A percentile compares a stretch with the other conserved stretches of the same genome.
Evolutionary conservation across 2,113 vertebrate genomes (phyloP).

Genomic region (Lepisosteus osseus): DNA sequence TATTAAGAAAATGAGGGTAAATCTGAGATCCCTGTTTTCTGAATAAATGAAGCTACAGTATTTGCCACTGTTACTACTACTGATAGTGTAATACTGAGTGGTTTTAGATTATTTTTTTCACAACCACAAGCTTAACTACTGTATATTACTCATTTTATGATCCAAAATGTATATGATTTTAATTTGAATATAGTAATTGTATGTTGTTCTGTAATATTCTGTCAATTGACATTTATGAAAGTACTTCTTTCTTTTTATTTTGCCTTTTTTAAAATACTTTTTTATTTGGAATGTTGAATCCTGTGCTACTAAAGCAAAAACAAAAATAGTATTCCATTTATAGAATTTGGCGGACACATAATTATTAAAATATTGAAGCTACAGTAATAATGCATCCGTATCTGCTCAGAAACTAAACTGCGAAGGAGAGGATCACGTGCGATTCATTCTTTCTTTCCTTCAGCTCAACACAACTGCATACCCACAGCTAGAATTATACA

Average conservation of each 20-base stretch:
- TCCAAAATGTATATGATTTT: constrained; percentile 56
- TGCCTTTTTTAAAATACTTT: constrained; percentile 39
- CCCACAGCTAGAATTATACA: no score
- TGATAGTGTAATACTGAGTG: constrained; percentile 59
- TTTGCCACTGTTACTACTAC: constrained; percentile 48
- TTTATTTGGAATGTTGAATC: constrained; percentile 6
- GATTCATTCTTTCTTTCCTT: no score
- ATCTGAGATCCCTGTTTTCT: constrained; percentile 20
- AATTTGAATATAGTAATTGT: constrained; percentile 64
- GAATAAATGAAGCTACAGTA: background rate
- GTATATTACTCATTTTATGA: no score
- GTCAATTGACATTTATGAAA: constrained; percentile 64
- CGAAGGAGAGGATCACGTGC: background rate
- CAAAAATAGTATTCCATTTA: no score
- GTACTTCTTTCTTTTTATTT: constrained; percentile 40
- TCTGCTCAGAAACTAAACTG: background rate
- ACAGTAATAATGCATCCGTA: no score
- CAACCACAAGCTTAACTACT: constrained; percentile 48
- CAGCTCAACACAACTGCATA: no score
- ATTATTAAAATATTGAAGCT: no score
- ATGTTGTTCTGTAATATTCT: constrained; percentile 77
- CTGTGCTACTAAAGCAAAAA: no score
- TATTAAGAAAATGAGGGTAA: constrained; percentile 50
- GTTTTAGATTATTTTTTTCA: constrained; percentile 52
- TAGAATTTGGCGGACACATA: no score